These are phyloP conservation scores for Sebastes steindachneri DNA, from an alignment of 2,797 vertebrate genomes.

Conservation along the genomic window DNA sequence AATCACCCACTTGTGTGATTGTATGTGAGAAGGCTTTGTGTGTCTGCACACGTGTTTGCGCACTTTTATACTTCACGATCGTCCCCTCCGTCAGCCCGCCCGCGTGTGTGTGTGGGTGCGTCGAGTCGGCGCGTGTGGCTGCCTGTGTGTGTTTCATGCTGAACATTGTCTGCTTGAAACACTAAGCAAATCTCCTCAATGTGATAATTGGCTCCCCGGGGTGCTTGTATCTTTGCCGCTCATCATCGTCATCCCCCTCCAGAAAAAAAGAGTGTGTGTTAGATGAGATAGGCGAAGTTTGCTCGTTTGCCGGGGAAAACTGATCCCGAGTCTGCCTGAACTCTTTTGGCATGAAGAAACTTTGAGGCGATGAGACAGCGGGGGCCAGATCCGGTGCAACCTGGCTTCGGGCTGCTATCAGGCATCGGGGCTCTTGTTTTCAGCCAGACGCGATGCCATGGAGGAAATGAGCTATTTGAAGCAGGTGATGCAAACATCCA, in stretches of 20 bases:
- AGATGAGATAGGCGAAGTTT: slow-evolving; percentile 69
- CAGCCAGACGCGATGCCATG: slow-evolving; percentile 2
- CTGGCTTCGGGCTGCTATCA: slow-evolving; percentile 45
- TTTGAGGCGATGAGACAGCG: slow-evolving; percentile 46
- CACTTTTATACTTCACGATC: slow-evolving; percentile 34
- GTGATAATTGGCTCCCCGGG: slow-evolving; percentile 84
- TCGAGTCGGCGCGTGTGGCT: neutral
- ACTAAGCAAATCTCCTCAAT: slow-evolving; percentile 80
- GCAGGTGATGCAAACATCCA: slow-evolving; percentile 23
- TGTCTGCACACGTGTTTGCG: slow-evolving; percentile 37
- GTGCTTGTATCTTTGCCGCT: slow-evolving; percentile 74
- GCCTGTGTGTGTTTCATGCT: slow-evolving; percentile 53
- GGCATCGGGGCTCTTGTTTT: slow-evolving; percentile 25
- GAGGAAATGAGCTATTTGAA: slow-evolving; percentile 27
- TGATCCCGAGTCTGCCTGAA: slow-evolving; percentile 59
- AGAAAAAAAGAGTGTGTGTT: slow-evolving; percentile 51
- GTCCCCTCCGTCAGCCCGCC: neutral
- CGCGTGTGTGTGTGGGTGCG: neutral
- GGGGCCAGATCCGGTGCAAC: slow-evolving; percentile 47
- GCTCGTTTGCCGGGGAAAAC: slow-evolving; percentile 49
- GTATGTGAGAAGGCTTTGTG: slow-evolving; percentile 50
- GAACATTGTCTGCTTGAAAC: slow-evolving; percentile 79
- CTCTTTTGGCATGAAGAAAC: slow-evolving; percentile 59
- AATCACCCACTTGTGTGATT: slow-evolving; percentile 71
- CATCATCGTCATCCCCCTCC: slow-evolving; percentile 71